These are phyloP conservation scores for Bucco capensis DNA, from an alignment of 2,113 vertebrate species.

Conservation along the genomic window DNA sequence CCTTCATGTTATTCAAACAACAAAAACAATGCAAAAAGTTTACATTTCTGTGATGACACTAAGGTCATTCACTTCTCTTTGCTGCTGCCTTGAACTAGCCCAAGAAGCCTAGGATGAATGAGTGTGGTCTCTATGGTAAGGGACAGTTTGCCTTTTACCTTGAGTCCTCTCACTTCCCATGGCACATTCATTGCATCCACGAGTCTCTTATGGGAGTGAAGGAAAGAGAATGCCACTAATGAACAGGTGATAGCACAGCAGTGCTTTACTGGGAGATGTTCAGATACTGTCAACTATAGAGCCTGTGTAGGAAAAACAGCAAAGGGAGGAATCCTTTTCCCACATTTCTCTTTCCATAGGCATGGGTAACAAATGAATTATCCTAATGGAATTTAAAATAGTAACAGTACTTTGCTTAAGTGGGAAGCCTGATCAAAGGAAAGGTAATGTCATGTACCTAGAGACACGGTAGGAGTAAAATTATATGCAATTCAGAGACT, in stretches of 20 bases:
- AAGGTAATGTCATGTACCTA: neutral
- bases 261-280: neutral
- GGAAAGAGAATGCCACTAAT: neutral
- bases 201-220: neutral
- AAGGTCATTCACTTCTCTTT: neutral
- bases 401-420: neutral
- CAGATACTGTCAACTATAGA: neutral
- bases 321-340: neutral
- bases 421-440: neutral
- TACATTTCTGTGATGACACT: neutral
- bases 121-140: neutral
- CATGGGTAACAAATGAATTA: neutral
- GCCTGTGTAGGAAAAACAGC: neutral
- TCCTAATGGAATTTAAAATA: neutral
- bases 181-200: neutral
- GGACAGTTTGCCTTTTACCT: neutral
- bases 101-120: neutral
- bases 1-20: neutral
- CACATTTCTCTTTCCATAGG: neutral
- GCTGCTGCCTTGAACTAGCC: neutral
- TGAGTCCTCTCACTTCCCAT: neutral
- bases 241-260: neutral
- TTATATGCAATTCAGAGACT: neutral
- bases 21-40: neutral
- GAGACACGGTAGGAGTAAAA: neutral